Base-by-base conservation (phyloP, 2,797 vertebrate genomes). In the Microctenopoma lineatum region DNA sequence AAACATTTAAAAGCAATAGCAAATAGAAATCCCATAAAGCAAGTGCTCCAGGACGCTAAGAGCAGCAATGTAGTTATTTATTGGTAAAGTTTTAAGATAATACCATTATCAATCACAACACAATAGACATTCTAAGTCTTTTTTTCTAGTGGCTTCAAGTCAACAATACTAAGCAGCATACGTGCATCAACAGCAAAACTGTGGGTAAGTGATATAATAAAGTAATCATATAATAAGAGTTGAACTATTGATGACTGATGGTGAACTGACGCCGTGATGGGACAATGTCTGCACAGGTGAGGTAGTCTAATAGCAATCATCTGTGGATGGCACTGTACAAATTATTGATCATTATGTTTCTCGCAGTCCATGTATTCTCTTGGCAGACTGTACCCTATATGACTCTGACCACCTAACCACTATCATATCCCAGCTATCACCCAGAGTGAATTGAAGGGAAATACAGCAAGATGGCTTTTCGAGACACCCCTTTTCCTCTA, bases 321-420 rank as follows among this genome's bases (percentile, higher is more conserved):
- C 63, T 52, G 25, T 56, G 42, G 14, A 68, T 12, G 48, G 48
- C 29, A 39, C 50, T 26, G 75, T 73, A 46, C 77, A 75, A 81
- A 85, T 71, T 63, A 79, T 77, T 79, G 75, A 83, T 84, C 77
- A 79, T 84, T 78, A 79, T 27, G 18, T 71, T 67, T 84, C 50
- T 62, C 65, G 56, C 34, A 44, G 52, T 32, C 54, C 64, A 27
- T 9, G 8, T 45, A 68, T 58, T 75, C 46, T 72, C 61, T 45
- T 59, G 62, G 55, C 70, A 76, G 70, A 62, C 53, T 70, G 56
- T 57, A 42, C 53, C 38, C 59, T 56, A 58, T 66, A 56, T 77
- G 75, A 84, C 66, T 83, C 21, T 21, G 21, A 21, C 21, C 54
- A 63, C 61, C 61, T 79, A 69, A 82, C 70, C 51, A 32, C 59